phyloP scores from a whole-genome alignment of 2,113 vertebrate genomes.

The Dipodomys merriami region DNA sequence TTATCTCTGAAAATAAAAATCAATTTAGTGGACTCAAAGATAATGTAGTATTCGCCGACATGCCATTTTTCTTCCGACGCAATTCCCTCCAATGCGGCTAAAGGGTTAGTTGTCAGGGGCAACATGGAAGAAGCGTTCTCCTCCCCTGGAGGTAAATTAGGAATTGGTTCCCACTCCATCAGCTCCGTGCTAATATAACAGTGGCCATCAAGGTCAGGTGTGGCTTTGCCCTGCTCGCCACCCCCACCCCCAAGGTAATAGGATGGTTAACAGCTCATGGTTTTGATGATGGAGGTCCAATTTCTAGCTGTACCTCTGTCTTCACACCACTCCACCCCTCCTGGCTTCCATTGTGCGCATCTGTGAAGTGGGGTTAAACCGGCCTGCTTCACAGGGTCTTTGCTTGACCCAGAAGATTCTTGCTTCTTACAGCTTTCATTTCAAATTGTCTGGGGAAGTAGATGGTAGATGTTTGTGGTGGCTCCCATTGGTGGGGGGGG shows the following conservation, averaged over 20 bases:
- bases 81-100: slow-evolving; percentile 69
- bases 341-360: slow-evolving; percentile 8
- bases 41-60: slow-evolving; percentile 74
- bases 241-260: neutral
- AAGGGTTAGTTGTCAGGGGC: slow-evolving; percentile 66
- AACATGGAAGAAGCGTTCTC: slow-evolving; percentile 45
- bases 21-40: slow-evolving; percentile 73
- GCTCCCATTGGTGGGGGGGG: neutral
- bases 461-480: accelerated
- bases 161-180: slow-evolving; percentile 61
- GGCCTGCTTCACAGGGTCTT: neutral
- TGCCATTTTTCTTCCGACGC: slow-evolving; percentile 69
- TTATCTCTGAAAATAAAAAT: slow-evolving; percentile 79
- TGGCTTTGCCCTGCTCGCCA: slow-evolving; percentile 23
- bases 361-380: slow-evolving; percentile 58
- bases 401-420: neutral
- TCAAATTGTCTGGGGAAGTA: neutral
- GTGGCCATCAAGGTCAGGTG: slow-evolving; percentile 36
- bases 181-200: slow-evolving; percentile 63
- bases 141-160: slow-evolving; percentile 66
- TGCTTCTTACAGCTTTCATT: neutral
- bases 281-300: slow-evolving; percentile 36
- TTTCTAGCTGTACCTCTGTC: neutral
- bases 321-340: neutral
- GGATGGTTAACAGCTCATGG: slow-evolving; percentile 2